Evolutionary conservation across 2,888 invertebrate genomes (phyloP).

Genomic region (Latheticus oryzae): DNA sequence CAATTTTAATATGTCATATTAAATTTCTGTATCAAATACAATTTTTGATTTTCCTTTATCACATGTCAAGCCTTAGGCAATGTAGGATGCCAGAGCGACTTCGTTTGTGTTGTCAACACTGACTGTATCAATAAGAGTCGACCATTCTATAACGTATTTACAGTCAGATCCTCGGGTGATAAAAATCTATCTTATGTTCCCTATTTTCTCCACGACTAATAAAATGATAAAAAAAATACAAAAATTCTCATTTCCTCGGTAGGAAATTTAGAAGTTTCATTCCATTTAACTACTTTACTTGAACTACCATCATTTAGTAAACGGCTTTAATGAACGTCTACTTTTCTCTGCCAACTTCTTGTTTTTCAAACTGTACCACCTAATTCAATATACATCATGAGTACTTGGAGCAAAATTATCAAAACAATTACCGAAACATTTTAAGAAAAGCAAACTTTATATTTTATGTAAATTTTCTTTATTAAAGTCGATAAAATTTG

Average conservation of each 20-base stretch:
- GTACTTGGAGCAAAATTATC: too few species aligned
- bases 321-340: too few species aligned
- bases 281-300: too few species aligned
- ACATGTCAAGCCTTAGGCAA: too few species aligned
- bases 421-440: conserved; percentile 22
- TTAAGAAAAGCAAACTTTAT: conserved; percentile 16
- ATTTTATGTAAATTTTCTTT: conserved; percentile 21
- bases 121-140: conserved; percentile 32
- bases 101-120: conserved; percentile 28
- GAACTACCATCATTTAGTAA: too few species aligned
- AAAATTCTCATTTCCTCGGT: too few species aligned
- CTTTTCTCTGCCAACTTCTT: background rate
- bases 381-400: too few species aligned
- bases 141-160: conserved; percentile 49
- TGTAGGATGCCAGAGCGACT: conserved; percentile 17
- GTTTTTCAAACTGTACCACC: background rate
- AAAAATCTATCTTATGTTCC: conserved; percentile 29
- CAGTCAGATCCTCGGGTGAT: conserved; percentile 45
- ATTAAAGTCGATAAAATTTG: conserved; percentile 27
- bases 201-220: conserved; percentile 9
- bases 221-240: too few species aligned
- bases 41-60: too few species aligned
- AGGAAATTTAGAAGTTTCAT: conserved; percentile 5
- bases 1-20: too few species aligned
- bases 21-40: too few species aligned